Percentiles rank a stretch among this genome's conserved stretches.
Conservation (phyloP, 2,888 invertebrate species). For the Caenorhabditis angaria region DNA sequence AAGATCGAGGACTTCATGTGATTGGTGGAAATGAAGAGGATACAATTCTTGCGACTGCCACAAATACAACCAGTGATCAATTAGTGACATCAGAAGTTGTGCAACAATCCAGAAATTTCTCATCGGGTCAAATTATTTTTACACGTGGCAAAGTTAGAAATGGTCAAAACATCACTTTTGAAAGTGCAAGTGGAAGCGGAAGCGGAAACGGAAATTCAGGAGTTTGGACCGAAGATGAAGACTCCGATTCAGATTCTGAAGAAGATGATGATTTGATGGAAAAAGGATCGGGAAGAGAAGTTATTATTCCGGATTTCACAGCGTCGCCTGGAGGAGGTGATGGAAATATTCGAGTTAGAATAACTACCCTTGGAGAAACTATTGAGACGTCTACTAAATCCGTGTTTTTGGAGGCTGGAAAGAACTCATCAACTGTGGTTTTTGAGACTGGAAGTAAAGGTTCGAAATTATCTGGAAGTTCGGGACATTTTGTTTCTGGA, state of each 20-base stretch:
- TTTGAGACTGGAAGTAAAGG: conserved; percentile 11
- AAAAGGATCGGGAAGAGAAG: conserved; percentile 17
- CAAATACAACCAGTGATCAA: conserved; percentile 30
- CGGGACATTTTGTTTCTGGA: not conserved
- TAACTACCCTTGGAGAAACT: conserved; percentile 38
- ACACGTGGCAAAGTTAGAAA: conserved; percentile 39
- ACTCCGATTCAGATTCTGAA: conserved; percentile 24
- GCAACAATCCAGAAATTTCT: conserved; percentile 47
- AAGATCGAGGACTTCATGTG: conserved; percentile 46
- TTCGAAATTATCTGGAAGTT: not conserved
- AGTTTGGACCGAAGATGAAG: conserved; percentile 20
- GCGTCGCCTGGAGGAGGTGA: not conserved
- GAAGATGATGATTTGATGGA: conserved; percentile 43
- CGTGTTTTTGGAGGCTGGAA: conserved; percentile 6
- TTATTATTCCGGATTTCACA: not conserved
- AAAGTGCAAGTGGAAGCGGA: conserved; percentile 8
- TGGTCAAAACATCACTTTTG: conserved; percentile 28
- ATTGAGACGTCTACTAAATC: conserved; percentile 30
- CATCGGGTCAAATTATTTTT: conserved; percentile 55
- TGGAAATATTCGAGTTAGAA: conserved; percentile 25
- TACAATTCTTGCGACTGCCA: conserved; percentile 20
- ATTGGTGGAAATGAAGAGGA: conserved; percentile 42
- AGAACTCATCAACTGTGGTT: not conserved
- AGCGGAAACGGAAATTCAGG: conserved; percentile 1
- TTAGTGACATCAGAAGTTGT: conserved; percentile 28